Evolutionary conservation across 2,113 vertebrate genomes (phyloP).

Genomic region (Garra rufa): DNA sequence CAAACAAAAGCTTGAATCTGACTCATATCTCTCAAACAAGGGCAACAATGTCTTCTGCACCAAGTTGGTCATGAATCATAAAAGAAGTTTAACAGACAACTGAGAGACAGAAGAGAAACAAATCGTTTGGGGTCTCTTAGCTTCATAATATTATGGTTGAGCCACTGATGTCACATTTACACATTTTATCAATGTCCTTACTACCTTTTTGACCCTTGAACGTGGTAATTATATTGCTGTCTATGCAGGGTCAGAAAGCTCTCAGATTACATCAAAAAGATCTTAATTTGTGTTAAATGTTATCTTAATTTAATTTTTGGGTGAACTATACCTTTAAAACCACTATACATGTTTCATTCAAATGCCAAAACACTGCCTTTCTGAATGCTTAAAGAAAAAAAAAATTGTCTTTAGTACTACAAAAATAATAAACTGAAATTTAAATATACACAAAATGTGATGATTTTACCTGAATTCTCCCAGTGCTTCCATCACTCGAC

Average conservation of each 20-base stretch:
- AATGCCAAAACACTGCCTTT: background rate
- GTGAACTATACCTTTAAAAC: background rate
- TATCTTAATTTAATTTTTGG: too few species aligned
- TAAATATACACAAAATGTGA: background rate
- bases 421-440: background rate
- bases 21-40: background rate
- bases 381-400: background rate
- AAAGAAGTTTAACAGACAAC: background rate
- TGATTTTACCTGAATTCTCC: constrained; percentile 81
- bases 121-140: too few species aligned
- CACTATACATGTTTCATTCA: background rate
- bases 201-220: too few species aligned
- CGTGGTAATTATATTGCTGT: too few species aligned
- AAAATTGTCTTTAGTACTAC: background rate
- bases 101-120: too few species aligned
- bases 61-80: background rate
- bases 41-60: background rate
- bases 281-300: too few species aligned
- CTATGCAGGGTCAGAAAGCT: too few species aligned
- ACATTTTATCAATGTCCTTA: too few species aligned
- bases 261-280: too few species aligned
- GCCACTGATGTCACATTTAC: too few species aligned
- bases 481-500: constrained; percentile 86
- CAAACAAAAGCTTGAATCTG: background rate
- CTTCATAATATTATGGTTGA: too few species aligned